These are phyloP conservation scores for Bombus superbus DNA, from an alignment of 1,140 invertebrate genomes.

Conservation along the genomic window DNA sequence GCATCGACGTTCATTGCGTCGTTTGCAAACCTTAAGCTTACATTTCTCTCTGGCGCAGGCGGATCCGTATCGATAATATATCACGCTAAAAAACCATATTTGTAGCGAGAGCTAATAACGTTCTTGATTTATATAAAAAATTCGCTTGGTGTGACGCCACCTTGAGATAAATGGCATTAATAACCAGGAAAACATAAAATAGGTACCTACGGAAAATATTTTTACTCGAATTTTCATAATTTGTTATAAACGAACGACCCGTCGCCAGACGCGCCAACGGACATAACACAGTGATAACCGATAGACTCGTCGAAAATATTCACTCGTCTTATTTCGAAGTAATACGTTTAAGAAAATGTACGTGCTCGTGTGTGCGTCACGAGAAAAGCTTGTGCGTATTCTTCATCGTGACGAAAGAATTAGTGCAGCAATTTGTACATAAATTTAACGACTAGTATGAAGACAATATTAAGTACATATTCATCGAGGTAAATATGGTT, in stretches of 20 bases:
- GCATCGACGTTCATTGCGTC: constrained; percentile 54
- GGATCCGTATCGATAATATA: constrained; percentile 14
- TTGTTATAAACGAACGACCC: neutral
- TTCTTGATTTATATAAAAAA: constrained; percentile 7
- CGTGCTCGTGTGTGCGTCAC: too few species aligned
- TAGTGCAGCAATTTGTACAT: constrained; percentile 56
- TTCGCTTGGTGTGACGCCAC: neutral
- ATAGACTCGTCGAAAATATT: neutral
- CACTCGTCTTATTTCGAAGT: neutral
- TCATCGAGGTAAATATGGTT: constrained; percentile 68
- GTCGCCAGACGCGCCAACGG: neutral
- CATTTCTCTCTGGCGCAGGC: neutral
- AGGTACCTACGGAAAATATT: neutral
- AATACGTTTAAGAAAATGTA: neutral
- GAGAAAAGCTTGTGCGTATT: neutral
- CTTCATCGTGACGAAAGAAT: constrained; percentile 39
- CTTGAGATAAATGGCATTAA: neutral
- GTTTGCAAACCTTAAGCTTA: constrained; percentile 29
- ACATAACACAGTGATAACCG: too few species aligned
- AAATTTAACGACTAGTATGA: constrained; percentile 51
- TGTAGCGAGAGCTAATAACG: neutral
- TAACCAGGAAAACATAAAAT: neutral
- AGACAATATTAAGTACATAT: constrained; percentile 57
- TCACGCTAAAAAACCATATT: constrained; percentile 12
- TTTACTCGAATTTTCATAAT: neutral